These are phyloP conservation scores for Phaedon cochleariae DNA, from an alignment of 2,888 invertebrate species.

Conservation along the genomic window DNA sequence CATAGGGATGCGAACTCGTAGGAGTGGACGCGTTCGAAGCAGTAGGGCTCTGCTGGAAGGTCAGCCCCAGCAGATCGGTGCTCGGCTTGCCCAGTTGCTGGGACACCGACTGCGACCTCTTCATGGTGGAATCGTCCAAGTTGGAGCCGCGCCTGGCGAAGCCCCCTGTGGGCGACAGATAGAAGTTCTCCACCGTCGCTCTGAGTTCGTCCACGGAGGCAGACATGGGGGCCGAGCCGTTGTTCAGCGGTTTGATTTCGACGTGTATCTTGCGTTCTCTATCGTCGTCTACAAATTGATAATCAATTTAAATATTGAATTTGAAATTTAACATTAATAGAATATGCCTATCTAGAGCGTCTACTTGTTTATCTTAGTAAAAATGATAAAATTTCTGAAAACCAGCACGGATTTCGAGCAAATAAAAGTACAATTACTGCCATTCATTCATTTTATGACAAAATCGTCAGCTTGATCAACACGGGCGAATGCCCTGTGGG, in stretches of 20 bases:
- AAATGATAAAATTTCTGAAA: too few species aligned
- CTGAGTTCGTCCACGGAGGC: slow-evolving; percentile 95
- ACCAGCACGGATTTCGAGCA: too few species aligned
- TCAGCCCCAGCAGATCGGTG: slow-evolving; percentile 81
- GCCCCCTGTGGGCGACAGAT: slow-evolving; percentile 78
- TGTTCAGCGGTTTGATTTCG: slow-evolving; percentile 93
- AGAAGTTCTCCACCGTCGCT: slow-evolving; percentile 91
- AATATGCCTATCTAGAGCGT: too few species aligned
- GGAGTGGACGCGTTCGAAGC: slow-evolving; percentile 79
- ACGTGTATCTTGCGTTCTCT: slow-evolving; percentile 90
- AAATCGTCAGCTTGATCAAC: too few species aligned
- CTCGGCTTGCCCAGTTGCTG: slow-evolving; percentile 79
- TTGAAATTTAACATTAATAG: too few species aligned
- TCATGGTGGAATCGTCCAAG: slow-evolving; percentile 72
- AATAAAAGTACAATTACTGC: too few species aligned
- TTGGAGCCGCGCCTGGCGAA: slow-evolving; percentile 74
- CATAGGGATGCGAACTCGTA: slow-evolving; percentile 76
- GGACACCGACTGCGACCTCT: slow-evolving; percentile 79
- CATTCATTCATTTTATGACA: too few species aligned
- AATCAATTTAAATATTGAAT: too few species aligned
- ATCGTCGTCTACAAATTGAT: slow-evolving; percentile 73
- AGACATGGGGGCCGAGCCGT: slow-evolving; percentile 88
- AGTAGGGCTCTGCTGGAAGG: slow-evolving; percentile 79
- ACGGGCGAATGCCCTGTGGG: too few species aligned
- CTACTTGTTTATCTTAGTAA: too few species aligned